Base-by-base conservation (phyloP, 2,113 vertebrate genomes). In the Drymodes brunneopygia region DNA sequence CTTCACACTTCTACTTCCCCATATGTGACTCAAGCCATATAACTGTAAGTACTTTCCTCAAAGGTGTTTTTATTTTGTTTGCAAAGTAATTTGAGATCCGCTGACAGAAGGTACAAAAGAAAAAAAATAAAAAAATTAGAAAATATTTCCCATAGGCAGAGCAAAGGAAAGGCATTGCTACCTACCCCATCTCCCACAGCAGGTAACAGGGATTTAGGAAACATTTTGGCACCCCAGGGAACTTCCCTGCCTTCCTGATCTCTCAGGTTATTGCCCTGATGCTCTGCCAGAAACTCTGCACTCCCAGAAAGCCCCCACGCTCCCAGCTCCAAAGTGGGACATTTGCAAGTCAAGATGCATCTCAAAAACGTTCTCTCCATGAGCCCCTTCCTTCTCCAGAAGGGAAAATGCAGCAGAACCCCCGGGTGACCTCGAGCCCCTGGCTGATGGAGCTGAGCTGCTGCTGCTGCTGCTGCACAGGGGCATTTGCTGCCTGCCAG, bases 21-120 rank as follows among this genome's bases (percentile, higher is more conserved):
- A 56, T 29, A 75, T 71, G 64, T 31, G 95, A 71, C 53, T 33
- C 25, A 5, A 81, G 44, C 57, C 50, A 85, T 81, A 78, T 51
- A 90, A 71, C 66, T 80, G 5, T 42, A 79, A 72, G 58, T 62
- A 81, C 38, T 75, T 85, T 77, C 64, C 66, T 95, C 58, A 42
- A 5, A 70, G 44, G 72, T 88, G 79, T 47, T 92, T 94, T 94
- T 61, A 94, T 90, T 96, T 92, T 90, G 65, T 96, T 94, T 83
- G 94, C 38, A 29, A 89, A 89, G 56, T 69, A 65, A 82, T 77
- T 77, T 56, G 57, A 91, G 56, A 92, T 74, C 48, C n/a, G 88
- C 53, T 83, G 89, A 96, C 94, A 94, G 94, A 94, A 73, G 77
- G 83, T 15, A 54, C 25, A 47, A 36, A 74, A 57, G 71, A 44